A percentile compares a stretch with the other conserved stretches of the same genome.
Conservation (phyloP, 2,888 invertebrate genomes). For the Carabus problematicus region DNA sequence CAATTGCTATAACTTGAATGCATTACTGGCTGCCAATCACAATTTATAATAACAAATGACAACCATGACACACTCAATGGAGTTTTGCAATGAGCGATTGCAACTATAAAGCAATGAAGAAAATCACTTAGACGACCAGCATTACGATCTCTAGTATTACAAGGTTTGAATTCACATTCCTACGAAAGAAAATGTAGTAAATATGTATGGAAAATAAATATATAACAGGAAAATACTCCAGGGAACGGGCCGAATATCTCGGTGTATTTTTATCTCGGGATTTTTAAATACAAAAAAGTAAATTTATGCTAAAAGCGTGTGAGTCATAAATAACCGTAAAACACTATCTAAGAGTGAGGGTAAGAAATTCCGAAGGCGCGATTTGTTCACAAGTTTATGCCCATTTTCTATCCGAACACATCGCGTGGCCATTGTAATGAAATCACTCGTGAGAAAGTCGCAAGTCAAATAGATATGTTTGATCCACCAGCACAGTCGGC, state of each 20-base stretch:
- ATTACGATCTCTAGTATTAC: no score
- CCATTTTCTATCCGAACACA: constrained; percentile 37
- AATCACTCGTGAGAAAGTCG: constrained; percentile 38
- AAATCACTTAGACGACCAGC: no score
- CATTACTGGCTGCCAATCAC: no score
- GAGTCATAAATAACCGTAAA: constrained; percentile 33
- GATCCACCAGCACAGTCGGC: constrained; percentile 6
- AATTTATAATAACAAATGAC: no score
- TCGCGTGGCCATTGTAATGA: constrained; percentile 37
- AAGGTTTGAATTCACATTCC: no score
- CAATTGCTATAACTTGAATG: no score
- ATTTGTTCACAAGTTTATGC: constrained; percentile 35
- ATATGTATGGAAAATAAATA: no score
- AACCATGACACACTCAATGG: no score
- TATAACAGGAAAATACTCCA: no score
- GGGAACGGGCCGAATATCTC: neutral
- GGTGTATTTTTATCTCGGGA: constrained; percentile 12
- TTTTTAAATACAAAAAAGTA: constrained; percentile 39
- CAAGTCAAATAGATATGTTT: constrained; percentile 39
- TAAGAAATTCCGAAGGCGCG: constrained; percentile 28
- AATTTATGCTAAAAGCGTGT: constrained; percentile 41
- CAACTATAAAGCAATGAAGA: no score
- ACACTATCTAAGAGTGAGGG: constrained; percentile 30
- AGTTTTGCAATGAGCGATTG: no score
- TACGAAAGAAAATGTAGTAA: no score